Evolutionary conservation across 2,888 invertebrate species (phyloP).

Genomic region (Tenthredo mesomela): DNA sequence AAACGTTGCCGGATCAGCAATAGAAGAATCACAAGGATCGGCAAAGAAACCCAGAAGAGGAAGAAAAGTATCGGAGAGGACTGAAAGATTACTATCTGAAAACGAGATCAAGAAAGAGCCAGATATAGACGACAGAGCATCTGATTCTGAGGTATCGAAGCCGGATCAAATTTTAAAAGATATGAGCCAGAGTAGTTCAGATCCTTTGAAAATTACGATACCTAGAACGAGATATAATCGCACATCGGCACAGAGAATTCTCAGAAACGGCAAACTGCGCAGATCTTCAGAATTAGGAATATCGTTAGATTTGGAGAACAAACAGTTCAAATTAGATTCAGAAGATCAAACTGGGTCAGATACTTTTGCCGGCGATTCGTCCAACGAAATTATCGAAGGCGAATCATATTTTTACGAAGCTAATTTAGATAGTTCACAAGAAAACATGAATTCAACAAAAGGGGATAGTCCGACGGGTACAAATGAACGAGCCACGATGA

Average conservation of each 20-base stretch:
- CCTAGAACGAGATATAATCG: constrained; percentile 65
- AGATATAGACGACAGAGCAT: constrained; percentile 38
- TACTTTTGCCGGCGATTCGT: constrained; percentile 59
- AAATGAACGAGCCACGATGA: constrained; percentile 60
- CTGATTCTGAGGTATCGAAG: constrained; percentile 15
- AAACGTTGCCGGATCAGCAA: constrained; percentile 70
- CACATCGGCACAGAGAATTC: constrained; percentile 79
- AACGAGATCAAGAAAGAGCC: constrained; percentile 70
- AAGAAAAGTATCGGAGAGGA: constrained; percentile 60
- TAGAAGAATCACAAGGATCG: constrained; percentile 64
- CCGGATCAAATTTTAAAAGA: constrained; percentile 1
- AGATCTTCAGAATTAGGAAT: constrained; percentile 75
- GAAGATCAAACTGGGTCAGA: constrained; percentile 63
- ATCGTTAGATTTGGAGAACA: constrained; percentile 67
- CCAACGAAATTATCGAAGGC: constrained; percentile 64
- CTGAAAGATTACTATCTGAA: constrained; percentile 61
- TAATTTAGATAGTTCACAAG: constrained; percentile 63
- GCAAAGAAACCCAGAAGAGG: constrained; percentile 67
- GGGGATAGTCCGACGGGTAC: constrained; percentile 59
- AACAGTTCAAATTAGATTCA: constrained; percentile 67
- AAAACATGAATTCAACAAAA: constrained; percentile 58
- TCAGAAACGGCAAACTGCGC: constrained; percentile 85
- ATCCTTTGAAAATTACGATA: constrained; percentile 31
- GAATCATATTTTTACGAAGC: constrained; percentile 69
- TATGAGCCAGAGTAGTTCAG: constrained; percentile 47